These are phyloP conservation scores for Herpetotheres cachinnans DNA, from an alignment of 2,113 vertebrate genomes.

Conservation along the genomic window DNA sequence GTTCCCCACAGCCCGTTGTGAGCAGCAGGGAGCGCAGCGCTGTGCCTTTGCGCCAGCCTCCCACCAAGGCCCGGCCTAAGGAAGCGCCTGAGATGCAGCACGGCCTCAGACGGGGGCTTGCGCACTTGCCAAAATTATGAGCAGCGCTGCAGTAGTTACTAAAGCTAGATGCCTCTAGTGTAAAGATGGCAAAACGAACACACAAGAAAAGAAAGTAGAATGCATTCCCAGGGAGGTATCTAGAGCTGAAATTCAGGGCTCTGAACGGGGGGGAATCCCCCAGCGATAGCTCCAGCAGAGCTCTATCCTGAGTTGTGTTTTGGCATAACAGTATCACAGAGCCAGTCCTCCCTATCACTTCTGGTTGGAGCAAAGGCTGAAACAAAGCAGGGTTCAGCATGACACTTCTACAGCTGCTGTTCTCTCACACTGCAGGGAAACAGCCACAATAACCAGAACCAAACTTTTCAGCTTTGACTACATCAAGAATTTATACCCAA, in stretches of 20 bases:
- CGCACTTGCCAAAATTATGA: background rate
- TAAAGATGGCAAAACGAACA: background rate
- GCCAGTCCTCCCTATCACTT: background rate
- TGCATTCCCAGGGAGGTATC: background rate
- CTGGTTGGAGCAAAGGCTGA: background rate
- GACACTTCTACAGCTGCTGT: background rate
- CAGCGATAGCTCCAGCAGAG: background rate
- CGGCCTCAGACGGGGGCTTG: background rate
- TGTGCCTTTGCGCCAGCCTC: background rate
- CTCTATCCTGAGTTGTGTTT: background rate
- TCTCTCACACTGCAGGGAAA: background rate
- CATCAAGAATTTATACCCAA: slow-evolving; percentile 74
- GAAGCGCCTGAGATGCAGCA: background rate
- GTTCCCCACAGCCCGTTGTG: background rate
- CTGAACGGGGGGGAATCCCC: background rate
- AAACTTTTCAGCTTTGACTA: slow-evolving; percentile 59
- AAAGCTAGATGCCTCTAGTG: background rate
- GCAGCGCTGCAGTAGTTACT: background rate
- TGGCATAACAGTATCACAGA: background rate
- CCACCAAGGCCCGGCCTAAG: background rate
- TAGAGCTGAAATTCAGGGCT: background rate
- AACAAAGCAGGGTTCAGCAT: background rate
- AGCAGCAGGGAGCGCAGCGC: background rate
- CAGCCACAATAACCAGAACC: background rate
- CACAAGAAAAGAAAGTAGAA: background rate